phyloP scores from a whole-genome alignment of 64 coral and sea anemone genomes.

The Astreopora myriophthalma region DNA sequence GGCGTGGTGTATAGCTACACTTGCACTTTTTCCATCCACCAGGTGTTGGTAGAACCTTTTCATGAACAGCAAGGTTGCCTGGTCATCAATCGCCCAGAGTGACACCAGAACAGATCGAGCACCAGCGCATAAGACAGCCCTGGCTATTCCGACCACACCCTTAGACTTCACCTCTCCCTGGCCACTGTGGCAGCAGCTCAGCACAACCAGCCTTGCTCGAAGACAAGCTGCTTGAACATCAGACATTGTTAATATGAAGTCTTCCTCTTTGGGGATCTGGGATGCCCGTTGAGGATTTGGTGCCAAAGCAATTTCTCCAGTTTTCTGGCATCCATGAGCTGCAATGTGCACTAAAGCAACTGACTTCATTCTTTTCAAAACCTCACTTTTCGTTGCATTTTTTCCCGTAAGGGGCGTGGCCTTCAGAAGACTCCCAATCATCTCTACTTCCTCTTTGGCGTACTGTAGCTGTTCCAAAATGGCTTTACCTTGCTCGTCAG shows the following conservation, averaged over 20 bases:
- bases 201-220: neutral
- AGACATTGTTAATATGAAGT: neutral
- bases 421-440: neutral
- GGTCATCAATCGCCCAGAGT: neutral
- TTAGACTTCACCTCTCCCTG: neutral
- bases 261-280: neutral
- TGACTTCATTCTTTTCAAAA: neutral
- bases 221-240: neutral
- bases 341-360: neutral
- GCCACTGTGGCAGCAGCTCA: neutral
- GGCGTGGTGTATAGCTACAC: too few species aligned
- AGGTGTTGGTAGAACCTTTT: neutral
- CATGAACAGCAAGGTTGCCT: neutral
- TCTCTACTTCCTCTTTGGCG: neutral
- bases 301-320: neutral
- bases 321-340: rapidly evolving
- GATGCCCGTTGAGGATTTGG: neutral
- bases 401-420: neutral
- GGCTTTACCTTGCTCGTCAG: too few species aligned
- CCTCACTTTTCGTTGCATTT: neutral
- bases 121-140: neutral
- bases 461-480: neutral
- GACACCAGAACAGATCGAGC: neutral
- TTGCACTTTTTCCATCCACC: neutral
- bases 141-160: neutral